Evolutionary conservation across 2,888 invertebrate genomes (phyloP).

Genomic region (Cremastobaeus sp.): DNA sequence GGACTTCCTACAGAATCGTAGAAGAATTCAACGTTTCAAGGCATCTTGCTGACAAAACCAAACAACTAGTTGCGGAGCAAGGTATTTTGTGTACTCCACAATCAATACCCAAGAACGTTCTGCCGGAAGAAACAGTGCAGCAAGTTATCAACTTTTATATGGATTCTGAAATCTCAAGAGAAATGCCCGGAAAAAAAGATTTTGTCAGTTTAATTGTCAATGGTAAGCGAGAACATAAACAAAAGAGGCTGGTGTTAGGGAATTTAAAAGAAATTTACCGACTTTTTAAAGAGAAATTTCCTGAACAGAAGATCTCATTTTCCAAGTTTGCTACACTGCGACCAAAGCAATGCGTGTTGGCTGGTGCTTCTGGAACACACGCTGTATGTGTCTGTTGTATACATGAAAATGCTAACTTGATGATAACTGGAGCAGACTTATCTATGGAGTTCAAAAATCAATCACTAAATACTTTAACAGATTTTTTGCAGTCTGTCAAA

Average conservation of each 20-base stretch:
- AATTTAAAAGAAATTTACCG: conserved; percentile 39
- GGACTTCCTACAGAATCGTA: conserved; percentile 2
- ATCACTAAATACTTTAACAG: neutral
- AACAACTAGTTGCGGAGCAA: conserved; percentile 11
- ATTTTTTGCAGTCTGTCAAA: conserved; percentile 4
- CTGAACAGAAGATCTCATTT: conserved; percentile 22
- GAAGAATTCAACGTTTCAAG: conserved; percentile 14
- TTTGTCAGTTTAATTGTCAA: conserved; percentile 12
- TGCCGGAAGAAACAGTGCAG: conserved; percentile 11
- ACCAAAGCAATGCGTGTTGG: conserved; percentile 43
- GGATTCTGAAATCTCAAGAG: conserved; percentile 10
- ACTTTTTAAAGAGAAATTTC: conserved; percentile 25
- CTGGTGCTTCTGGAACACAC: conserved; percentile 38
- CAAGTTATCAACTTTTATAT: conserved; percentile 16
- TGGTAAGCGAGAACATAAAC: conserved; percentile 26
- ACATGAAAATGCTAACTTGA: conserved; percentile 49
- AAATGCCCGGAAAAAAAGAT: conserved; percentile 20
- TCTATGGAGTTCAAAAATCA: neutral
- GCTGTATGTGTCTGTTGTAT: conserved; percentile 47
- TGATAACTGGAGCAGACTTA: conserved; percentile 18
- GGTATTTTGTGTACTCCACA: conserved; percentile 10
- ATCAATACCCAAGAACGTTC: conserved; percentile 2
- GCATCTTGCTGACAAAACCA: conserved; percentile 9
- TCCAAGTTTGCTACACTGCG: conserved; percentile 28
- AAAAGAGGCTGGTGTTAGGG: conserved; percentile 42